phyloP scores from a whole-genome alignment of 2,797 vertebrate species.

The Sebastes cheni region DNA sequence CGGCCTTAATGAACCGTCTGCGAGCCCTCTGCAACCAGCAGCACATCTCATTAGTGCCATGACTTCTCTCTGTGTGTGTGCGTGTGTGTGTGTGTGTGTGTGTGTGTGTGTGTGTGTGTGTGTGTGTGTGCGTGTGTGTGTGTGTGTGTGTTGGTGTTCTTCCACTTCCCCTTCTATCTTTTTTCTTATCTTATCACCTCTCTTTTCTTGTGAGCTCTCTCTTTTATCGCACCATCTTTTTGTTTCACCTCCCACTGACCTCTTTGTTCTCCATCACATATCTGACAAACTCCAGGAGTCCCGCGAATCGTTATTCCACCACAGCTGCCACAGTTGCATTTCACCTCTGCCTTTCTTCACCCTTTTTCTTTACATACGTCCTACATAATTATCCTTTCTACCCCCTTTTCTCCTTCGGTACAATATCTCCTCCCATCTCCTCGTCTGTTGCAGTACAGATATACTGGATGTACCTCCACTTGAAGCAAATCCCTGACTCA shows the following conservation, averaged over 20 bases:
- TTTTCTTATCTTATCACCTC: conserved; percentile 26
- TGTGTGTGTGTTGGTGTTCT: conserved; percentile 27
- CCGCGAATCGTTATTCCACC: conserved; percentile 23
- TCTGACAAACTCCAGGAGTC: conserved; percentile 43
- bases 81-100: not conserved
- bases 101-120: not conserved
- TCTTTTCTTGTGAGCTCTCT: not conserved
- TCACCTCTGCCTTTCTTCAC: conserved; percentile 2
- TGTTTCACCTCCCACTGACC: conserved; percentile 33
- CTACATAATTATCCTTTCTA: conserved; percentile 7
- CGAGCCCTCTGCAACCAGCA: conserved; percentile 26
- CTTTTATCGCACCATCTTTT: conserved; percentile 21
- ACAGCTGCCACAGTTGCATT: conserved; percentile 1
- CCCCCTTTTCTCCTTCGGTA: not conserved
- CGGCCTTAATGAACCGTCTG: conserved; percentile 60
- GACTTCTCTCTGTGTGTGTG: conserved; percentile 6
- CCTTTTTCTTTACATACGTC: not conserved
- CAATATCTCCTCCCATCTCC: conserved; percentile 8
- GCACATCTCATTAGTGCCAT: conserved; percentile 61
- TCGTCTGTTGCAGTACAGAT: conserved; percentile 16
- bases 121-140: not conserved
- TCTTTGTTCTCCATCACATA: conserved; percentile 25
- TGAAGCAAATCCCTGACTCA: conserved; percentile 55
- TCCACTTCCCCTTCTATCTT: not conserved
- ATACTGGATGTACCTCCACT: conserved; percentile 1